These are phyloP conservation scores for Mesaphorura yosii DNA, from an alignment of 1,140 invertebrate genomes.

Conservation along the genomic window DNA sequence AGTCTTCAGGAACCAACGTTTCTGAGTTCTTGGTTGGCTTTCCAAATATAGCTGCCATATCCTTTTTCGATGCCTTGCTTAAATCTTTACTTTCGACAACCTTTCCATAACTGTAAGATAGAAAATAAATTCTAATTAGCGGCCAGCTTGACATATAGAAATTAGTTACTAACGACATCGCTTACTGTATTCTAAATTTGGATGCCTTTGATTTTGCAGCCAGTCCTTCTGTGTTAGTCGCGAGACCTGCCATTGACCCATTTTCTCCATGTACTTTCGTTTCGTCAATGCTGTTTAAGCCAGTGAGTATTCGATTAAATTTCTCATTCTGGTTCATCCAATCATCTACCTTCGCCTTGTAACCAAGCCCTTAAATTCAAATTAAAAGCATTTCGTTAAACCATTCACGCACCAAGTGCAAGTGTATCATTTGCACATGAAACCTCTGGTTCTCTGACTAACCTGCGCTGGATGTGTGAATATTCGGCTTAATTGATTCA, in stretches of 20 bases:
- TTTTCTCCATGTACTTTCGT: background rate
- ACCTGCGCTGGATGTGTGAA: constrained; percentile 21
- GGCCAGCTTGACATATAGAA: background rate
- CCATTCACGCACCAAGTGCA: background rate
- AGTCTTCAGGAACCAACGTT: too few species aligned
- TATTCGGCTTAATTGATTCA: constrained; percentile 22
- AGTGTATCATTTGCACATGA: background rate
- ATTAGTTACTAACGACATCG: background rate
- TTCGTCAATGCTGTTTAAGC: constrained; percentile 1
- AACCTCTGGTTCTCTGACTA: background rate
- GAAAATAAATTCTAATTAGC: background rate
- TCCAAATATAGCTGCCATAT: constrained; percentile 26
- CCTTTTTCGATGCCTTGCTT: constrained; percentile 14
- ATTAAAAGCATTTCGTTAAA: background rate
- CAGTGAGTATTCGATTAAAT: constrained; percentile 15
- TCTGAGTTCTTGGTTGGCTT: too few species aligned
- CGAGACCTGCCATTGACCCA: background rate
- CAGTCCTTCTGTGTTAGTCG: background rate
- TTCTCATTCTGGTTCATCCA: constrained; percentile 25
- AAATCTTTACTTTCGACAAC: constrained; percentile 28
- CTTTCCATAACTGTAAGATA: constrained; percentile 24
- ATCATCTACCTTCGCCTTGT: constrained; percentile 13
- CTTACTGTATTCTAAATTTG: constrained; percentile 26
- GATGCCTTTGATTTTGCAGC: constrained; percentile 26
- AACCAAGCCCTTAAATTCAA: constrained; percentile 22